phyloP scores from a whole-genome alignment of 30 jellyfish, hydroid and myxozoan genomes.

The Pseudorhiza aurosa region DNA sequence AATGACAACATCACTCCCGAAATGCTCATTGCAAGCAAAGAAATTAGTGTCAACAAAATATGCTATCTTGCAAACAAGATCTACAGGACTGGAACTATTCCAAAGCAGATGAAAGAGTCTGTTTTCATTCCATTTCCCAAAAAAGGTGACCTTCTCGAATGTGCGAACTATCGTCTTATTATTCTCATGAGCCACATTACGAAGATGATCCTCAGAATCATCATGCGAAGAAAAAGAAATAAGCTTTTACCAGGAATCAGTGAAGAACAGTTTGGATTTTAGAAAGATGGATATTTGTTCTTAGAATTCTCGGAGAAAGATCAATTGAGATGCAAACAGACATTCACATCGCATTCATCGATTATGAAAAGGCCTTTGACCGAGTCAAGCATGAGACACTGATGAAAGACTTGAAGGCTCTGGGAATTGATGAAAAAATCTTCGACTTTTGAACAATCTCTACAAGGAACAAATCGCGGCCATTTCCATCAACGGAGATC shows the following conservation, averaged over 20 bases:
- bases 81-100: no score
- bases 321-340: conserved; percentile 3
- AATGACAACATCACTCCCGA: no score
- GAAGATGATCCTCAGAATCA: conserved; percentile 10
- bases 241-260: conserved; percentile 12
- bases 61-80: no score
- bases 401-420: not conserved
- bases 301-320: conserved; percentile 3
- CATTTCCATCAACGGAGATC: no score
- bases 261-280: conserved; percentile 21
- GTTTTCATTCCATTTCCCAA: conserved; percentile 13
- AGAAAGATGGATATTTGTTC: conserved; percentile 9
- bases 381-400: conserved; percentile 15
- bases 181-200: conserved; percentile 33
- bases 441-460: conserved; percentile 17
- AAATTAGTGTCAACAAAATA: no score
- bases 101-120: conserved; percentile 29
- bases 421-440: conserved; percentile 25
- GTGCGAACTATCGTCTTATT: conserved; percentile 7
- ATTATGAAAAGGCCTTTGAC: conserved; percentile 13
- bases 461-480: conserved; percentile 32
- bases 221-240: conserved; percentile 6
- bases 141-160: conserved; percentile 16
- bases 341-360: not conserved
- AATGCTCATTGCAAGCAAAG: no score